Conservation (phyloP, 2,888 invertebrate genomes). For the Leptodirus hochenwartii region DNA sequence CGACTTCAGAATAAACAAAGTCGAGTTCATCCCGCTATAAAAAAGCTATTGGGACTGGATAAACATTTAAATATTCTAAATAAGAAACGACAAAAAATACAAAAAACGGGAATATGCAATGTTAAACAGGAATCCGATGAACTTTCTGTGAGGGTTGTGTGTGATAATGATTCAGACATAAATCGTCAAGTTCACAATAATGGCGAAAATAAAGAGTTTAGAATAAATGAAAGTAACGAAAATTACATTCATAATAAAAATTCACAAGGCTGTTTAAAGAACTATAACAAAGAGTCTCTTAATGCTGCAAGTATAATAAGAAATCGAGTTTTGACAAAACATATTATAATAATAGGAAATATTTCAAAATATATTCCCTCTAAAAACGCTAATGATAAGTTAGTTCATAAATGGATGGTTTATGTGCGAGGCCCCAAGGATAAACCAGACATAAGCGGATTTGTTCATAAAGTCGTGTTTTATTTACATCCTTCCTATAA, state of each 20-base stretch:
- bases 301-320: constrained; percentile 11
- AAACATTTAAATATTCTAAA: constrained; percentile 24
- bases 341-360: constrained; percentile 40
- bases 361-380: constrained; percentile 68
- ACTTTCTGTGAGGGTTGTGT: constrained; percentile 1
- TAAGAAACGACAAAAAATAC: constrained; percentile 3
- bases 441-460: constrained; percentile 36
- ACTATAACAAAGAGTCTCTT: no score
- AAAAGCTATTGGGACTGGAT: constrained; percentile 46
- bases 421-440: constrained; percentile 59
- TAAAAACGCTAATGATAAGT: constrained; percentile 44
- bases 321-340: constrained; percentile 22
- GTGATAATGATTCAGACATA: constrained; percentile 8
- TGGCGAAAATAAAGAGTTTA: no score
- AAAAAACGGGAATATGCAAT: not conserved
- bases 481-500: constrained; percentile 72
- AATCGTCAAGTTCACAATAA: no score
- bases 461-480: constrained; percentile 58
- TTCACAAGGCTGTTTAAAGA: constrained; percentile 1
- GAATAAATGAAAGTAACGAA: no score
- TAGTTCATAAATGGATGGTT: constrained; percentile 81
- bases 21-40: constrained; percentile 57
- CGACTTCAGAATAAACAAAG: constrained; percentile 20
- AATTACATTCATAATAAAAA: constrained; percentile 1
- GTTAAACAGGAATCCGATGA: constrained; percentile 9